These are phyloP conservation scores for Trematomus bernacchii DNA, from an alignment of 2,797 vertebrate genomes.

Conservation along the genomic window DNA sequence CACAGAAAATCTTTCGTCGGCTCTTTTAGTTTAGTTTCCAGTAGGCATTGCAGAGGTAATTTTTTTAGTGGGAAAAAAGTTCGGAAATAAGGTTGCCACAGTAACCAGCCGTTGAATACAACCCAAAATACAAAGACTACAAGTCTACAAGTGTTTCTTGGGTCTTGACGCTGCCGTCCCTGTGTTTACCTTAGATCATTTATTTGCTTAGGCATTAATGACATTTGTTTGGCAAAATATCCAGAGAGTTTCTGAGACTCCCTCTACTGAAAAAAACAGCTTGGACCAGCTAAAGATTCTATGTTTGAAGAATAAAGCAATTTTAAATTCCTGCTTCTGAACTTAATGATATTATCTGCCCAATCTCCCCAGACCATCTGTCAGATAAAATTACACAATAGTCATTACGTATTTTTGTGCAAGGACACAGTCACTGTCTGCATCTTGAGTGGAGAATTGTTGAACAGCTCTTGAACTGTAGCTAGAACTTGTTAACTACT, in stretches of 20 bases:
- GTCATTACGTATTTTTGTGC: no score
- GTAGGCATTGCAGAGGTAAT: not conserved
- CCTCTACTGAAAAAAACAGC: not conserved
- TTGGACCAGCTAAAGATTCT: no score
- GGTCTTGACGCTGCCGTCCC: not conserved
- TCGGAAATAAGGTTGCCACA: not conserved
- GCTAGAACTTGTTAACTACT: no score
- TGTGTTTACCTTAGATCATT: not conserved
- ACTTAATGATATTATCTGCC: no score
- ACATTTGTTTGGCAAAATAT: conserved; percentile 42
- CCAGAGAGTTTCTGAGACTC: conserved; percentile 13
- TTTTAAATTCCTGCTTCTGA: no score
- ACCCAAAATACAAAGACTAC: not conserved
- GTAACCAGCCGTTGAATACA: not conserved
- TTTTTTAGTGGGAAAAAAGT: not conserved
- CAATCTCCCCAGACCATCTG: no score
- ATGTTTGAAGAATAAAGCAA: no score
- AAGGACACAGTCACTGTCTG: no score
- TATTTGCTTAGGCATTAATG: conserved; percentile 19
- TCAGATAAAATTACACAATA: no score
- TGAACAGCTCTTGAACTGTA: no score
- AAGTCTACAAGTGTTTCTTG: not conserved
- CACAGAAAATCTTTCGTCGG: no score
- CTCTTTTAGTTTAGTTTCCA: not conserved
- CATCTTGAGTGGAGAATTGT: no score